These are phyloP conservation scores for Thaumatotibia leucotreta DNA, from an alignment of 1,140 invertebrate genomes.

Conservation along the genomic window DNA sequence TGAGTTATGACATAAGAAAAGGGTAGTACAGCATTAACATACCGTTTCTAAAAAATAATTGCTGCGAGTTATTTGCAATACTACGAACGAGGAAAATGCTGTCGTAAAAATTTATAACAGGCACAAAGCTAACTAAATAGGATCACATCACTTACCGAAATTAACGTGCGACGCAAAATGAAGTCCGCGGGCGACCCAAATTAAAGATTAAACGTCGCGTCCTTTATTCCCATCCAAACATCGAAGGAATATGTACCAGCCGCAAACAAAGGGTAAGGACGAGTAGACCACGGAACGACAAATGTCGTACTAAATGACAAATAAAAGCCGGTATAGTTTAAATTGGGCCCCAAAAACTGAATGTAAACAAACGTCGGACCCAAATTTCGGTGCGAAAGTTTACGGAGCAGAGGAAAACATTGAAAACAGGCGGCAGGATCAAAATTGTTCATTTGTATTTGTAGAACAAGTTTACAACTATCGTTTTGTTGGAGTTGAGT, in stretches of 20 bases:
- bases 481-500: conserved; percentile 17
- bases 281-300: conserved; percentile 47
- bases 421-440: conserved; percentile 50
- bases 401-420: conserved; percentile 54
- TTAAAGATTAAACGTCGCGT: conserved; percentile 62
- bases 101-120: neutral
- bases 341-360: conserved; percentile 68
- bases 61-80: neutral
- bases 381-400: conserved; percentile 56
- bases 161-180: conserved; percentile 24
- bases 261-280: conserved; percentile 50
- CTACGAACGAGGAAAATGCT: neutral
- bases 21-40: too few relatives aligned
- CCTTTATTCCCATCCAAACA: conserved; percentile 55
- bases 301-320: conserved; percentile 68
- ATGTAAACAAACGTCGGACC: conserved; percentile 60
- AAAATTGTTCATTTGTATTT: conserved; percentile 47
- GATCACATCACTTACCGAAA: conserved; percentile 15
- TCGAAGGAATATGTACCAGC: conserved; percentile 46
- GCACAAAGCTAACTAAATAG: conserved; percentile 4
- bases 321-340: conserved; percentile 71
- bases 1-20: neutral
- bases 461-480: conserved; percentile 40
- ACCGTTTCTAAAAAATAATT: neutral
- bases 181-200: conserved; percentile 46